Evolutionary conservation across 2,113 vertebrate genomes (phyloP).

Genomic region (Trogon melanurus): DNA sequence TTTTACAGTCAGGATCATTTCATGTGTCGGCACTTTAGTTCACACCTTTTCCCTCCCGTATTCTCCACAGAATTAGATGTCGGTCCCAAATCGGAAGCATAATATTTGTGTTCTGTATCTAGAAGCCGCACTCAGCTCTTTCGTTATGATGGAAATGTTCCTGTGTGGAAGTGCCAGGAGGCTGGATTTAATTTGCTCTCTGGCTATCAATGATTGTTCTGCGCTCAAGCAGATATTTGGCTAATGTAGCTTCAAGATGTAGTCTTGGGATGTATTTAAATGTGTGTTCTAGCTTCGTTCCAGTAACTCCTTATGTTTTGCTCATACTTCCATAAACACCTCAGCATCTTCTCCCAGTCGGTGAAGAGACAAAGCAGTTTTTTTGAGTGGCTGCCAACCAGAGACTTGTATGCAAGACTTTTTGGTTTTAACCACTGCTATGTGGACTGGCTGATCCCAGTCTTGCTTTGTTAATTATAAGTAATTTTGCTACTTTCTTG

Average conservation of each 20-base stretch:
- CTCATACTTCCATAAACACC: slow-evolving; percentile 23
- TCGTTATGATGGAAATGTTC: not conserved
- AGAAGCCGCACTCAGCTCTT: not conserved
- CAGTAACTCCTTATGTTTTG: not conserved
- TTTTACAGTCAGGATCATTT: not conserved
- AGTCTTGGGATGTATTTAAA: not conserved
- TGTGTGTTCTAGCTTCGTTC: slow-evolving; percentile 1
- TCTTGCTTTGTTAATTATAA: not conserved
- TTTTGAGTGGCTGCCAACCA: not conserved
- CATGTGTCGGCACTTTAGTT: not conserved
- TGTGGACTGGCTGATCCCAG: not conserved
- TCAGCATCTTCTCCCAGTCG: not conserved
- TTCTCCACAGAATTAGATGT: not conserved
- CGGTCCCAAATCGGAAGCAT: slow-evolving; percentile 8
- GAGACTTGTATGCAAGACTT: not conserved
- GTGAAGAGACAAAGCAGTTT: slow-evolving; percentile 11
- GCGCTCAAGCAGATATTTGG: slow-evolving; percentile 18
- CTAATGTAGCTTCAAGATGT: slow-evolving; percentile 42
- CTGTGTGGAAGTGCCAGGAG: not conserved
- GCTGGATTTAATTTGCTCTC: not conserved
- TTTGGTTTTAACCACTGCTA: not conserved
- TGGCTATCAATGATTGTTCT: not conserved
- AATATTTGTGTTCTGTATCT: slow-evolving; percentile 51
- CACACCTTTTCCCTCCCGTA: slow-evolving; percentile 3
- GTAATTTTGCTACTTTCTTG: slow-evolving; percentile 19